phyloP scores from a whole-genome alignment of 2,113 vertebrate genomes.

The Poecile atricapillus region DNA sequence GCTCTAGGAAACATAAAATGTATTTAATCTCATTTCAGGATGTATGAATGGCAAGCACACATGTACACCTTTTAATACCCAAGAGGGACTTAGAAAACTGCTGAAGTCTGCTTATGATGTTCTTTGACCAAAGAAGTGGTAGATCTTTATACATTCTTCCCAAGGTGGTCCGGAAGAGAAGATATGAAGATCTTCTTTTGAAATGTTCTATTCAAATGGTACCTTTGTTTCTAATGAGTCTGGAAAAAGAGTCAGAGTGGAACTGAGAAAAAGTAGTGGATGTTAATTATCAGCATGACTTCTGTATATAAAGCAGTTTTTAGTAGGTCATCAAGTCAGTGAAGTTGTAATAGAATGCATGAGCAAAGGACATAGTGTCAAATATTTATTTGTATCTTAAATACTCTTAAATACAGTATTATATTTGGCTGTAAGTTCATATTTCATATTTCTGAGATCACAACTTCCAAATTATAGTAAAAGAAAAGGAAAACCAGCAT shows the following conservation, averaged over 20 bases:
- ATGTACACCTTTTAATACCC: neutral
- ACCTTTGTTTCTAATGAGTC: conserved; percentile 14
- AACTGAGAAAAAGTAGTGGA: conserved; percentile 27
- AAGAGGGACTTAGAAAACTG: neutral
- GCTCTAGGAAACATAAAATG: neutral
- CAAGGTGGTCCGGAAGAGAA: neutral
- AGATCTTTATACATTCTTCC: neutral
- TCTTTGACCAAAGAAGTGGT: neutral
- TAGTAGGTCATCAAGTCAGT: neutral
- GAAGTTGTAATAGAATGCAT: neutral
- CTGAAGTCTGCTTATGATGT: conserved; percentile 8
- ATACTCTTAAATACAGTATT: neutral
- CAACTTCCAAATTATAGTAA: neutral
- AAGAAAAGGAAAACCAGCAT: neutral
- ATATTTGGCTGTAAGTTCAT: neutral
- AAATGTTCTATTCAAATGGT: neutral
- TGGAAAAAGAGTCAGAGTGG: neutral
- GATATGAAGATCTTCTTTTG: neutral
- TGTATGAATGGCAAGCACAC: neutral
- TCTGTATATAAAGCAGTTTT: conserved; percentile 5
- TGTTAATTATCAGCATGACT: conserved; percentile 33
- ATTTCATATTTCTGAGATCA: neutral
- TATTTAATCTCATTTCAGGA: neutral
- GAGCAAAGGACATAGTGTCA: neutral
- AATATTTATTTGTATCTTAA: neutral